These are phyloP conservation scores for Cryptocheilus praepositus DNA, from an alignment of 2,888 invertebrate genomes.

Conservation along the genomic window DNA sequence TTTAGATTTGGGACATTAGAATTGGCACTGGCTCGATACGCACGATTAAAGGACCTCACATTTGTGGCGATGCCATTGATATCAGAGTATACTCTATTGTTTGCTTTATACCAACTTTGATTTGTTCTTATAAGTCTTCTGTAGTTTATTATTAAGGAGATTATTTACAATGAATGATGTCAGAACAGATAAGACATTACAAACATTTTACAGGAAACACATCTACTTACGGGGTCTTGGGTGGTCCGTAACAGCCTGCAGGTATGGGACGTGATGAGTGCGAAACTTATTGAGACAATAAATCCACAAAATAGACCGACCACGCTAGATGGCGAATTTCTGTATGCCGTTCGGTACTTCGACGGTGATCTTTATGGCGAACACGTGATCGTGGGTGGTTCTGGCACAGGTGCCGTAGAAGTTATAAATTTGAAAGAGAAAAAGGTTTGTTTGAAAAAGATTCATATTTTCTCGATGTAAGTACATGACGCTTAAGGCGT, in stretches of 20 bases:
- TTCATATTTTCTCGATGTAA: not conserved
- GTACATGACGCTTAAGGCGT: not conserved
- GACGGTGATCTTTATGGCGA: conserved; percentile 66
- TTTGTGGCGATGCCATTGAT: conserved; percentile 79
- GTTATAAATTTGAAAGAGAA: conserved; percentile 66
- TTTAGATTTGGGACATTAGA: conserved; percentile 79
- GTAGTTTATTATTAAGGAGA: not conserved
- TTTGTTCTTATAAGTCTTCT: not conserved
- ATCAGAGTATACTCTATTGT: conserved; percentile 72
- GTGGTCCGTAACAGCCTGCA: conserved; percentile 76
- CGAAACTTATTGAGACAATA: conserved; percentile 75
- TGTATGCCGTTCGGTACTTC: conserved; percentile 77
- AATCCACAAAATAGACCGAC: conserved; percentile 76
- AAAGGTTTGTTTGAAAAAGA: conserved; percentile 46
- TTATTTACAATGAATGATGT: conserved; percentile 8
- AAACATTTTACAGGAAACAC: conserved; percentile 73
- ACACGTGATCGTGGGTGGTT: conserved; percentile 67
- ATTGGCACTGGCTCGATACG: conserved; percentile 76
- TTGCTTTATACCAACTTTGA: not conserved
- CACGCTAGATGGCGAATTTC: conserved; percentile 78
- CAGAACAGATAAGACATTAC: not conserved
- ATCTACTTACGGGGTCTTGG: conserved; percentile 79
- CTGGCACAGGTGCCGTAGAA: conserved; percentile 68
- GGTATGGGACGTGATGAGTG: conserved; percentile 77
- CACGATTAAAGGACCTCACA: conserved; percentile 78